Evolutionary conservation across 1,140 invertebrate species (phyloP).

Genomic region (Drosophila repleta): DNA sequence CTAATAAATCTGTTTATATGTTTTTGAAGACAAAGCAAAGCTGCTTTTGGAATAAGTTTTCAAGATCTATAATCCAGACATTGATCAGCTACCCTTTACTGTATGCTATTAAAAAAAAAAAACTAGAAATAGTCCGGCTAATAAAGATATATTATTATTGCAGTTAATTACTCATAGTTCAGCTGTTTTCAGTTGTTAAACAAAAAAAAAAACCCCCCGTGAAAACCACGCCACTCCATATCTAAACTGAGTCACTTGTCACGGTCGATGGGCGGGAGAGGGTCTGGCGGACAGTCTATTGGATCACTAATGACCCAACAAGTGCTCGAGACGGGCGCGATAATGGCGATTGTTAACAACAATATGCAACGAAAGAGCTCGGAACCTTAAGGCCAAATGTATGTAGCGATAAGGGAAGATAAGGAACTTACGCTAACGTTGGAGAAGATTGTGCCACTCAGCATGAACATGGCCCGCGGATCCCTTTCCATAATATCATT

Average conservation of each 20-base stretch:
- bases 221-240: conserved; percentile 20
- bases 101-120: no score
- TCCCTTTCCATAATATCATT: conserved; percentile 91
- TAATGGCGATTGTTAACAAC: conserved; percentile 6
- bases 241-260: conserved; percentile 22
- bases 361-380: conserved; percentile 1
- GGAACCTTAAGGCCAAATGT: not conserved
- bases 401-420: not conserved
- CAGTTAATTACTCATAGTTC: not conserved
- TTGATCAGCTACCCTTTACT: no score
- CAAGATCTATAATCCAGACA: no score
- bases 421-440: conserved; percentile 95
- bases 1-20: no score
- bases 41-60: no score
- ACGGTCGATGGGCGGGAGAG: not conserved
- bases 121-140: no score
- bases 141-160: no score
- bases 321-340: not conserved
- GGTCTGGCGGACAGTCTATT: not conserved
- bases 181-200: not conserved
- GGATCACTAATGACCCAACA: conserved; percentile 16
- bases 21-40: no score
- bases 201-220: not conserved
- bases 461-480: conserved; percentile 92
- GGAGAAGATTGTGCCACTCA: conserved; percentile 96